phyloP scores from a whole-genome alignment of 2,888 invertebrate genomes.

The Drosophila imparisetae region DNA sequence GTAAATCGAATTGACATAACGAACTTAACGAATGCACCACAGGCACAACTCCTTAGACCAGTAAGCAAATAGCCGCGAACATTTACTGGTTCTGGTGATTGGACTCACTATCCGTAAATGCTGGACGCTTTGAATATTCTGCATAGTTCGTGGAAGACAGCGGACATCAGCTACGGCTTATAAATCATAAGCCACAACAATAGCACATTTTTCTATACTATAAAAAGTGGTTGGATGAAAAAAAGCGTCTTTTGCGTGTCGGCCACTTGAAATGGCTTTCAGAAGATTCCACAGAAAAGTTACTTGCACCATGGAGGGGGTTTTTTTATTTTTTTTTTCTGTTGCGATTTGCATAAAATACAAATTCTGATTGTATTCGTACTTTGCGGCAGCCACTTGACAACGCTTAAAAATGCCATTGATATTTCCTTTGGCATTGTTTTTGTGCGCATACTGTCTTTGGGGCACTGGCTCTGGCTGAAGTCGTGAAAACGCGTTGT shows the following conservation, averaged over 20 bases:
- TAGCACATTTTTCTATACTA: constrained; percentile 47
- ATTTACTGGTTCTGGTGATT: constrained; percentile 7
- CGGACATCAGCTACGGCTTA: constrained; percentile 42
- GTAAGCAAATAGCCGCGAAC: constrained; percentile 10
- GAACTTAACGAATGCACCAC: constrained; percentile 59
- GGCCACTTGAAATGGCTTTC: constrained; percentile 58
- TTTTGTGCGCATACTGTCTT: constrained; percentile 35
- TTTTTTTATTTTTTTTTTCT: neutral
- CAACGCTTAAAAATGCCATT: constrained; percentile 76
- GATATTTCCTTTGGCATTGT: constrained; percentile 73
- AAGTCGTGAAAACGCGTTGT: constrained; percentile 51
- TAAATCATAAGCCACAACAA: constrained; percentile 71
- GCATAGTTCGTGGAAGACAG: constrained; percentile 48
- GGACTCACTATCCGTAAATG: neutral
- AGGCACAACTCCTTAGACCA: constrained; percentile 33
- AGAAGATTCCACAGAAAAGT: constrained; percentile 56
- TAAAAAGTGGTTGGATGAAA: constrained; percentile 5
- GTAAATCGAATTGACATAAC: constrained; percentile 79
- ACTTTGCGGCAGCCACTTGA: constrained; percentile 58
- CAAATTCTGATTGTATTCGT: constrained; percentile 64
- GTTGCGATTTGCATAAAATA: constrained; percentile 70
- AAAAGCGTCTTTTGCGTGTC: constrained; percentile 24
- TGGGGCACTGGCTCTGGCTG: neutral
- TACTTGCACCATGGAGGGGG: constrained; percentile 24
- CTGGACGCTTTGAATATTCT: constrained; percentile 10